A percentile compares a stretch with the other conserved stretches of the same genome.
Conservation (phyloP, 2,113 vertebrate species). For the Atrichornis clamosus region DNA sequence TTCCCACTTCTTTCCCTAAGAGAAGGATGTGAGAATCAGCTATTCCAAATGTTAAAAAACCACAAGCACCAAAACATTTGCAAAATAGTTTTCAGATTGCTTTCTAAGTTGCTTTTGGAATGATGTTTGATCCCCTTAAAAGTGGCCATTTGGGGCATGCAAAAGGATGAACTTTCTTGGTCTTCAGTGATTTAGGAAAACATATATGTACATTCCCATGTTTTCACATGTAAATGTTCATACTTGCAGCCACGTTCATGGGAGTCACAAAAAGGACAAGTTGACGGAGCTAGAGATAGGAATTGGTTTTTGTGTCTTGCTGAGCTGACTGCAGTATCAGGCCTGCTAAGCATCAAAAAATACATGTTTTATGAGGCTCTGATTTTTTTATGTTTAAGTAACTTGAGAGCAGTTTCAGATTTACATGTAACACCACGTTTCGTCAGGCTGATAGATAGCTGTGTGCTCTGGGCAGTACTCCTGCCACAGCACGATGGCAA, state of each 20-base stretch:
- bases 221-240: background rate
- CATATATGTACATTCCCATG: background rate
- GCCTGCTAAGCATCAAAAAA: background rate
- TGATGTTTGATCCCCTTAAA: background rate
- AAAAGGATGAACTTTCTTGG: background rate
- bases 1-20: constrained; percentile 14
- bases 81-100: background rate
- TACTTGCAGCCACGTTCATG: background rate
- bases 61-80: background rate
- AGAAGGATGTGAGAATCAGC: background rate
- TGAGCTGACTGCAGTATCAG: background rate
- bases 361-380: background rate
- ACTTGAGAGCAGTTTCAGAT: background rate
- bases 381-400: background rate
- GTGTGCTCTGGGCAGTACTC: background rate
- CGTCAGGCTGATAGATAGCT: background rate
- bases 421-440: background rate
- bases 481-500: background rate
- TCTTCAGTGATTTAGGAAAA: background rate
- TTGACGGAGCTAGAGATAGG: background rate
- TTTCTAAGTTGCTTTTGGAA: background rate
- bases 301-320: background rate
- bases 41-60: background rate
- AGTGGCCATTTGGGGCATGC: background rate
- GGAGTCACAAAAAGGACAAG: background rate